Conservation (phyloP, 2,797 vertebrate species). For the Rousettus madagascariensis region DNA sequence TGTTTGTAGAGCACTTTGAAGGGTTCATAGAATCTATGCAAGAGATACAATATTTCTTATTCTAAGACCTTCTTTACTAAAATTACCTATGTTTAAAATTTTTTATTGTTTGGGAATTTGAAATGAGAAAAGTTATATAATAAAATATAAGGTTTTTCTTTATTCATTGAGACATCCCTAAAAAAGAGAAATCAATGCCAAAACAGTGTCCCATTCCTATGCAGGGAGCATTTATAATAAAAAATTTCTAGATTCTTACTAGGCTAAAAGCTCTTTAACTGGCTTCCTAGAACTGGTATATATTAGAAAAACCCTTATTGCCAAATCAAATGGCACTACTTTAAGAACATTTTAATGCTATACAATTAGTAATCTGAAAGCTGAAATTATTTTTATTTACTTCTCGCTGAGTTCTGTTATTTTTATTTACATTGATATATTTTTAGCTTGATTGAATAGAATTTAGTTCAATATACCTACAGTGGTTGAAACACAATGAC, state of each 20-base stretch:
- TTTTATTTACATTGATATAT: slow-evolving; percentile 14
- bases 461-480: slow-evolving; percentile 45
- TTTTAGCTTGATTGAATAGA: background rate
- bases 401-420: slow-evolving; percentile 4
- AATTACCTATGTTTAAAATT: slow-evolving; percentile 29
- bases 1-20: slow-evolving; percentile 70
- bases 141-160: slow-evolving; percentile 31
- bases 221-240: background rate
- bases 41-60: slow-evolving; percentile 19
- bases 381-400: slow-evolving; percentile 27
- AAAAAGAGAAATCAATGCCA: slow-evolving; percentile 40
- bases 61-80: slow-evolving; percentile 19
- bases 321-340: background rate
- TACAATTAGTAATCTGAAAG: background rate
- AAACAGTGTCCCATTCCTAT: background rate
- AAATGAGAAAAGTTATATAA: slow-evolving; percentile 49
- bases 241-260: background rate
- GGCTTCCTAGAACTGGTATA: background rate
- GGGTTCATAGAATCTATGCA: slow-evolving; percentile 38
- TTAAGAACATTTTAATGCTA: slow-evolving; percentile 14
- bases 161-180: background rate
- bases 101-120: slow-evolving; percentile 22
- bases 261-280: background rate
- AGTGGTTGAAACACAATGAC: background rate
- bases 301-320: slow-evolving; percentile 11